These are phyloP conservation scores for Hypothenemus hampei DNA, from an alignment of 1,140 invertebrate species.

Conservation along the genomic window DNA sequence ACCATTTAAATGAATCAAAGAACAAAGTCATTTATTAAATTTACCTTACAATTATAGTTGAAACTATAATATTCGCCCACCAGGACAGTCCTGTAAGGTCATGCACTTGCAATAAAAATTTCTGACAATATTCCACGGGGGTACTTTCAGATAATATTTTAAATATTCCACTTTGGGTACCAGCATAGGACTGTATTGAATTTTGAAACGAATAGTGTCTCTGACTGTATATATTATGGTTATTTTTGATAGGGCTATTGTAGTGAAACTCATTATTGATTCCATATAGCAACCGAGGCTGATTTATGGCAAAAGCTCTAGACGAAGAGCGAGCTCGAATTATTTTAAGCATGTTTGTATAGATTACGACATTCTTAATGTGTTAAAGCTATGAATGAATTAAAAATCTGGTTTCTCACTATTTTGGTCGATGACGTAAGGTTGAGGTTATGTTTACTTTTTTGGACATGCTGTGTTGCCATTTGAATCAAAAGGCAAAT, in stretches of 20 bases:
- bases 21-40: not conserved
- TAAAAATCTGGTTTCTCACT: conserved; percentile 16
- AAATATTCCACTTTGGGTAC: conserved; percentile 51
- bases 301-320: not conserved
- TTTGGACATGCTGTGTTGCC: conserved; percentile 8
- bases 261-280: not conserved
- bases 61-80: conserved; percentile 72
- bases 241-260: not conserved
- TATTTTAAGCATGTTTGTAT: conserved; percentile 24
- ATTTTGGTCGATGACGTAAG: conserved; percentile 23
- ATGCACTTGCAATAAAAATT: conserved; percentile 62
- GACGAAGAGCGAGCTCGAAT: not conserved
- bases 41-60: conserved; percentile 56
- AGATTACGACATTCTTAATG: conserved; percentile 21
- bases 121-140: conserved; percentile 60
- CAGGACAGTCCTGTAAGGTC: conserved; percentile 69
- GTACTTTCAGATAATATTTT: conserved; percentile 59
- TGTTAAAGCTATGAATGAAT: not conserved
- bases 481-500: not conserved
- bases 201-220: conserved; percentile 47
- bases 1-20: not conserved
- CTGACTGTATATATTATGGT: conserved; percentile 3
- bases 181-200: conserved; percentile 46
- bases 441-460: conserved; percentile 26
- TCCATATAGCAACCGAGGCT: not conserved